These are phyloP conservation scores for Larimichthys crocea DNA, from an alignment of 2,113 vertebrate species.

Conservation along the genomic window DNA sequence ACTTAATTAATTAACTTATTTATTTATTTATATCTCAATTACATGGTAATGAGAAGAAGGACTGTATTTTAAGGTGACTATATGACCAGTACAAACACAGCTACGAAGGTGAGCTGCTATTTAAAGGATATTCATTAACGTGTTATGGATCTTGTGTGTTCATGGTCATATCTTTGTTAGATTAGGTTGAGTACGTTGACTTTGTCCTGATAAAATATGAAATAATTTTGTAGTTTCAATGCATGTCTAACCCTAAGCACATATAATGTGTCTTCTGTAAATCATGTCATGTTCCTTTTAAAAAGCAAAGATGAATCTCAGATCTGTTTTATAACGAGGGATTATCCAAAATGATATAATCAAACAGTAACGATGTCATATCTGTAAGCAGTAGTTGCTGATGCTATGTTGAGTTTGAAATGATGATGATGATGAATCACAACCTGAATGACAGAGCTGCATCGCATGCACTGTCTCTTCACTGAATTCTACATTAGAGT, in stretches of 20 bases:
- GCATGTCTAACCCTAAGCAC: not conserved
- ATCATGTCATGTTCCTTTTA: not conserved
- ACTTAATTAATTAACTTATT: not conserved
- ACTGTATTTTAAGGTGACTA: not conserved
- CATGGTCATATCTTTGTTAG: not conserved
- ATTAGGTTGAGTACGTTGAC: not conserved
- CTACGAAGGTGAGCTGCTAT: not conserved
- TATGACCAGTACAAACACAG: not conserved
- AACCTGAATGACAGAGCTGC: constrained; percentile 15
- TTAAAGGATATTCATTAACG: not conserved
- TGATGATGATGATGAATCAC: not conserved
- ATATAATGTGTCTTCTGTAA: not conserved
- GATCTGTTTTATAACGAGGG: not conserved
- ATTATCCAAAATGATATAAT: not conserved
- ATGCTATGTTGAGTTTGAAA: not conserved
- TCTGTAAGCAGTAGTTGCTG: constrained; percentile 1
- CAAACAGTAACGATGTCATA: not conserved
- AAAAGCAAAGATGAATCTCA: not conserved
- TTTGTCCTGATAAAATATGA: not conserved
- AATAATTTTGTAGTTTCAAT: not conserved
- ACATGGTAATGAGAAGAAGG: not conserved
- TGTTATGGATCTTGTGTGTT: not conserved
- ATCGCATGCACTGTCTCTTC: constrained; percentile 15
- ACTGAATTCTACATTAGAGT: constrained; percentile 61
- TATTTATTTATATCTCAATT: not conserved